Percentiles rank a stretch among this genome's conserved stretches.
These are phyloP conservation scores for Pararge aegeria DNA, from an alignment of 1,140 invertebrate genomes.

Conservation along the genomic window DNA sequence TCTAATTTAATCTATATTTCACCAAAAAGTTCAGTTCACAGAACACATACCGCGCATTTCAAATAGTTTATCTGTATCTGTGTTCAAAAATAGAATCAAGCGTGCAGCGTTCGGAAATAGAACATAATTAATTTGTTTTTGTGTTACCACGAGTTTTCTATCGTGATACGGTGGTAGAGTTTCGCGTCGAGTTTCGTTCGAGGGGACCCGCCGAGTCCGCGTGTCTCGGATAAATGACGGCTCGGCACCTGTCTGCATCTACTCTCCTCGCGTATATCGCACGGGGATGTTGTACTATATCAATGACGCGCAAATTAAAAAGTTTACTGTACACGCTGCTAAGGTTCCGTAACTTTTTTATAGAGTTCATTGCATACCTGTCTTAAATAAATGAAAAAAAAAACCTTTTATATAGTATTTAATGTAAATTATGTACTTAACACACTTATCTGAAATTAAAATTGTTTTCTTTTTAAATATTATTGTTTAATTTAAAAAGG, in stretches of 20 bases:
- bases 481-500: too few species aligned
- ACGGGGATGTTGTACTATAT: slow-evolving; percentile 41
- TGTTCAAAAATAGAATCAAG: background rate
- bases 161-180: background rate
- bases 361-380: too few species aligned
- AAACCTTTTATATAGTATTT: too few species aligned
- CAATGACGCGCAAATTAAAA: slow-evolving; percentile 27
- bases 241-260: slow-evolving; percentile 37
- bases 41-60: background rate
- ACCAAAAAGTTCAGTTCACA: slow-evolving; percentile 1
- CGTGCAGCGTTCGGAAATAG: slow-evolving; percentile 1
- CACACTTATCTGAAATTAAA: too few species aligned
- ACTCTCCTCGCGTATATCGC: slow-evolving; percentile 47
- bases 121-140: slow-evolving; percentile 5
- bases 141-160: slow-evolving; percentile 15
- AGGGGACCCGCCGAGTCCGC: slow-evolving; percentile 49
- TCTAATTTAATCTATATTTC: background rate
- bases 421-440: too few species aligned
- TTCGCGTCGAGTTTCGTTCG: slow-evolving; percentile 24
- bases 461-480: too few species aligned
- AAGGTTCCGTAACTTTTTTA: slow-evolving; percentile 11
- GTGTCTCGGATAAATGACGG: slow-evolving; percentile 62
- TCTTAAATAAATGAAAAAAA: too few species aligned
- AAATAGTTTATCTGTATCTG: background rate
- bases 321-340: slow-evolving; percentile 12